Evolutionary conservation across 2,888 invertebrate species (phyloP), one percentile per base, ranked within the genome.

Genomic region (Pristionchus exspectatus): DNA sequence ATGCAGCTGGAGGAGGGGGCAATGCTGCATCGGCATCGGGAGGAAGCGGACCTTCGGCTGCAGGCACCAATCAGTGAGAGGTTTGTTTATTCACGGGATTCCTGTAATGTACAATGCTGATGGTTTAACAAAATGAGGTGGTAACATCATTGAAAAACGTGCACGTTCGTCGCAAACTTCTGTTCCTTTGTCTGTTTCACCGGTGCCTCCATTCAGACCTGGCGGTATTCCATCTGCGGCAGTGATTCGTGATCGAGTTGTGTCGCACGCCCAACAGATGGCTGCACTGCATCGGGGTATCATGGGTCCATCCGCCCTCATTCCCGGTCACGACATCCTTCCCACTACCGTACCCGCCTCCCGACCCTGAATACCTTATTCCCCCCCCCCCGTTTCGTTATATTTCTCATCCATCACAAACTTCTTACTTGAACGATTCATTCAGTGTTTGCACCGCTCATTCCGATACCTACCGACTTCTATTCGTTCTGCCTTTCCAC

Each of bases 11-110:
- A 24, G 87, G 66, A 16, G 66, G 66, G 5, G 87, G 87, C 21
- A 27, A 59, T 16, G 87, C 87, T 44, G 38, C 44, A 12, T 16
- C 59, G 24, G 84, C 84, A 2, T 33, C 66, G 9, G 87, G 87
- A 21, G 87, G 66, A 44, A 83, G 56, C 30, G 84, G 21, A 7
- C 59, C 56, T 0, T 33, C 56, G 1, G 87, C 69, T 2, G 27
- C 69, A 16, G 27, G n/a, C 50, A 50, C 66, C 63, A 44, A 69
- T 18, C 87, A 87, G 87, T 87, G 69, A 87, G 87, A 85, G 84
- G 84, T 85, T 85, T 85, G 84, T 59, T 27, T 54, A 9, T 56
- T 56, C 21, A 4, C 3, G 9, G 44, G 44, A 12, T 50, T 50
- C 44, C 0, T 50, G 14, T 56, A 21, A 56, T 14, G 3, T 21